Conservation (phyloP, 2,888 invertebrate species). For the Dynastes grantii region DNA sequence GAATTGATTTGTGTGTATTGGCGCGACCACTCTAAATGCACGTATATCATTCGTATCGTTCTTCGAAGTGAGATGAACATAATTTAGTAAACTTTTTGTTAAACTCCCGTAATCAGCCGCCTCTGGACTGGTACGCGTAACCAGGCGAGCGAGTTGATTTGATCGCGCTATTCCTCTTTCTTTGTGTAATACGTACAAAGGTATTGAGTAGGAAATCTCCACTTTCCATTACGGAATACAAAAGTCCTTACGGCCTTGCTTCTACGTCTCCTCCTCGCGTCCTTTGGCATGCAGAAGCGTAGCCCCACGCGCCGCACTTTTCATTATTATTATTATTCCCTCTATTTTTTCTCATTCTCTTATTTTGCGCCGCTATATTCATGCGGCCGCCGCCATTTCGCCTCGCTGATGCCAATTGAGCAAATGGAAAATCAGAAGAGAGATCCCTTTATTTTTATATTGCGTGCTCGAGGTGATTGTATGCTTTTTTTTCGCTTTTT, state of each 20-base stretch:
- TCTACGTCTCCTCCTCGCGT: not conserved
- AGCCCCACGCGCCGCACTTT: slow-evolving; percentile 10
- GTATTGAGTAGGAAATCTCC: slow-evolving; percentile 48
- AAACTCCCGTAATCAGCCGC: not conserved
- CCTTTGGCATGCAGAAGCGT: slow-evolving; percentile 26
- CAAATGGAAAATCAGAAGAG: slow-evolving; percentile 47
- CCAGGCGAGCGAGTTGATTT: slow-evolving; percentile 2
- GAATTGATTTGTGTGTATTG: no score
- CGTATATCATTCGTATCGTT: no score
- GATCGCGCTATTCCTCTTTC: slow-evolving; percentile 46
- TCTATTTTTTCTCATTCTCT: slow-evolving; percentile 20
- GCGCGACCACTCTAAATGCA: no score
- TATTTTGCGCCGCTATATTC: slow-evolving; percentile 30
- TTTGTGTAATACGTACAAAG: not conserved
- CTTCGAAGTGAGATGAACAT: no score
- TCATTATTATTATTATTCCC: slow-evolving; percentile 40
- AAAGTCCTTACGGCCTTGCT: slow-evolving; percentile 38
- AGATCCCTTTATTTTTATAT: slow-evolving; percentile 53
- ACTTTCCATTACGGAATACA: slow-evolving; percentile 53
- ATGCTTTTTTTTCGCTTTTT: not conserved
- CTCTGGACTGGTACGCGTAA: not conserved
- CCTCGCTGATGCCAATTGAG: slow-evolving; percentile 44
- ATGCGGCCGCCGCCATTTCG: slow-evolving; percentile 20
- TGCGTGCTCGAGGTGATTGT: slow-evolving; percentile 51
- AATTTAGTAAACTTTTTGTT: no score